Evolutionary conservation across 1,140 invertebrate genomes (phyloP), one percentile per base, ranked within the genome.

Genomic region (Zaprionus capensis): DNA sequence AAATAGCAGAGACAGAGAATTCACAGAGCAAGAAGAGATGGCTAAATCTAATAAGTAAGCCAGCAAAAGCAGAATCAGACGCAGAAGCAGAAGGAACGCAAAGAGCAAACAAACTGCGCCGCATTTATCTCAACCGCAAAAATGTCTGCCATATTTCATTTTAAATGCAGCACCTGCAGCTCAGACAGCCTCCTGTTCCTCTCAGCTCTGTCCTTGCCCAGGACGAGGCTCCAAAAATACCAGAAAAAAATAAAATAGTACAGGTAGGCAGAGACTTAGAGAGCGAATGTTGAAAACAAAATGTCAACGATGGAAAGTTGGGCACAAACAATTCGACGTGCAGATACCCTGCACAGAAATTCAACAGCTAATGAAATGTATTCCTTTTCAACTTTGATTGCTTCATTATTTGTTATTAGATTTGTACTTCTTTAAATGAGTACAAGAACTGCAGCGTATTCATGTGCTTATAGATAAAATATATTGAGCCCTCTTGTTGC

Each of bases 141-240:
- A 87, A 84, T 84, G 84, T 68, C 81, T 88, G 81, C 84, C 84
- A 88, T 88, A 88, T 88, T 88, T 83, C 84, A 90, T 88, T 90
- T 84, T 78, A 81, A 81, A 81, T 90, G 78, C 84, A 88, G 85
- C 86, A 90, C 85, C 85, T 88, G 85, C 85, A 88, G 78, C 84
- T 68, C 73, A 66, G 71, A 59, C 68, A 58, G 46, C 41, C 67
- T 56, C 38, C 59, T 36, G 22, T 34, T 57, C n/a, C 6, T n/a
- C 14, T n/a, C 41, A 2, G n/a, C 41, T 46, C 7, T 7, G 41
- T 46, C 41, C 41, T 24, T 20, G n/a, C 38, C 31, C 44, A 36
- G 62, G 61, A 31, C 49, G 22, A 49, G 56, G 56, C 57, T 57
- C 49, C 57, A 46, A 57, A 49, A 53, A 56, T 46, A 46, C n/a